Evolutionary conservation across 2,113 vertebrate genomes (phyloP), one percentile per base, ranked within the genome.

Genomic region (Trochalopteron elliotii): DNA sequence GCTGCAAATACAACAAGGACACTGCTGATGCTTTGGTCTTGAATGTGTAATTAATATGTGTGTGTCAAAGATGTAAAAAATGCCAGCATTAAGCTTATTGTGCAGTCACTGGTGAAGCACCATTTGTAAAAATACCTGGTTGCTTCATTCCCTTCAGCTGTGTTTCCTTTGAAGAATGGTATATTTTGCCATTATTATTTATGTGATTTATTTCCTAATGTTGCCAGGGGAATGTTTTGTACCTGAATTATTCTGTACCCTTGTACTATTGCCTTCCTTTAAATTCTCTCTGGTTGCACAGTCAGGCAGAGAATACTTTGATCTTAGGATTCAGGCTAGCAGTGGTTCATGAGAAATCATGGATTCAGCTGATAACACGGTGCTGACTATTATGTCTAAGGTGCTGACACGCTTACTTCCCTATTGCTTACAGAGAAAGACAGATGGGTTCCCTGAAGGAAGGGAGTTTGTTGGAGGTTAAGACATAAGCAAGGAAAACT

Each of bases 41-140:
- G 96, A 86, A 95, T 92, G 72, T 64, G 83, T 96, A 97, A 95
- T 96, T 97, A 97, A 98, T 97, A 72, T 42, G 28, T 27, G 15
- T 93, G 69, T 10, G 0, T 87, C 87, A 92, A 89, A 92, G 83
- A 90, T 78, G 67, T 88, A 0, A 68, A 95, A 94, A 96, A 90
- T 95, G 74, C 40, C 70, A 87, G 67, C 77, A 72, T 92, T 94
- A 94, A 55, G 42, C 76, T 96, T 93, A 83, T 65, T 93, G 78
- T 89, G 70, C 67, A 91, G 77, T 65, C 85, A 71, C 52, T 83
- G 53, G 63, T 82, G 82, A 80, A 74, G 22, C 53, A 61, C 74
- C 55, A 65, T 94, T 96, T 84, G 72, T 90, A 91, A 89, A 81
- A 91, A 90, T 81, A 94, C 93, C 93, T 95, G 64, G 23, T 65